These are phyloP conservation scores for Pseudomyrmex gracilis DNA, from an alignment of 1,140 invertebrate species.

Conservation along the genomic window DNA sequence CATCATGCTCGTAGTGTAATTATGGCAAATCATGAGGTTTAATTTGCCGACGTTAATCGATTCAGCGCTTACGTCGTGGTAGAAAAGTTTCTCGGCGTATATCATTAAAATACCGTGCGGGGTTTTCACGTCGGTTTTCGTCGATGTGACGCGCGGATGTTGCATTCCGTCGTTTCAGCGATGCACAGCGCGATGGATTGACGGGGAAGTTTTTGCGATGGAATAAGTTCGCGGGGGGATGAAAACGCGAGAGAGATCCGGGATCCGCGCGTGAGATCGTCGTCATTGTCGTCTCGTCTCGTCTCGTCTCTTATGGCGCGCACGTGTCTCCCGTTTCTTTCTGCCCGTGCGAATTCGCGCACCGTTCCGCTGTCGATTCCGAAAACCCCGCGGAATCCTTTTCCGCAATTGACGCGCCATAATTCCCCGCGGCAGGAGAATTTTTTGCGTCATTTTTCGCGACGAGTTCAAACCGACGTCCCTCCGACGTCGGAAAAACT, in stretches of 20 bases:
- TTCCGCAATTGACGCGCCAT: background rate
- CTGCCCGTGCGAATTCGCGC: background rate
- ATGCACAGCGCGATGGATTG: background rate
- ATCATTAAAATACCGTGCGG: background rate
- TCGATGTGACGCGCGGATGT: background rate
- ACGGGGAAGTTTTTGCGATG: background rate
- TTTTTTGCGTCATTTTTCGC: background rate
- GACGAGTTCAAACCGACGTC: background rate
- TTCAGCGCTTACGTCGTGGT: background rate
- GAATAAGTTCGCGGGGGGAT: background rate
- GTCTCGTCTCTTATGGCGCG: conserved; percentile 39
- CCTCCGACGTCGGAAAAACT: background rate
- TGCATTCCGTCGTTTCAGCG: background rate
- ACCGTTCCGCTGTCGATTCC: background rate
- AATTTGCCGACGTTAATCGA: conserved; percentile 42
- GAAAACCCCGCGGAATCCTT: background rate
- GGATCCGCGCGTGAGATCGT: conserved; percentile 58
- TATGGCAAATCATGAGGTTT: conserved; percentile 17
- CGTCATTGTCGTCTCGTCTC: background rate
- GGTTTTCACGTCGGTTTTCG: background rate
- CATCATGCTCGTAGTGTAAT: conserved; percentile 22
- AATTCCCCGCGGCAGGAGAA: background rate
- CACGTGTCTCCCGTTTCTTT: conserved; percentile 45
- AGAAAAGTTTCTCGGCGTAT: background rate
- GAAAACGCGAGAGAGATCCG: conserved; percentile 38